Evolutionary conservation across 2,888 invertebrate genomes (phyloP).

Genomic region (Nephrotoma flavescens): DNA sequence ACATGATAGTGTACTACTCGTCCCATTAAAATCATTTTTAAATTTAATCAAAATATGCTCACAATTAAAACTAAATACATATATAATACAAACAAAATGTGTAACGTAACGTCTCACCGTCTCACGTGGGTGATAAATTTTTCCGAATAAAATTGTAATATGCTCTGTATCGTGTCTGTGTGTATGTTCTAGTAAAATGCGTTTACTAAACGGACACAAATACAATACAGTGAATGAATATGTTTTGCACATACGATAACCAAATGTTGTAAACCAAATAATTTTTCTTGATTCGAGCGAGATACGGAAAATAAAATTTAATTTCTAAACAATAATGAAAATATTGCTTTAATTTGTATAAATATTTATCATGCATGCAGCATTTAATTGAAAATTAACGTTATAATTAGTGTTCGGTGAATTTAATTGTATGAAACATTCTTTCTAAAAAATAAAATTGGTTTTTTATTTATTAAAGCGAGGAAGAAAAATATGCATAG

Average conservation of each 20-base stretch:
- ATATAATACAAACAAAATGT: not conserved
- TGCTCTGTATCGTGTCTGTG: not conserved
- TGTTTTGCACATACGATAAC: not conserved
- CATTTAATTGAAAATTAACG: not conserved
- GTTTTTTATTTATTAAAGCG: not conserved
- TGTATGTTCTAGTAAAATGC: not conserved
- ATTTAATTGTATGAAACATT: not conserved
- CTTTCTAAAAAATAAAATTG: not conserved
- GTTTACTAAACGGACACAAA: not conserved
- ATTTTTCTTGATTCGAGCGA: not conserved
- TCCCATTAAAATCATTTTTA: not conserved
- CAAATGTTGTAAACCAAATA: not conserved
- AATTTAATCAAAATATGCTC: not conserved
- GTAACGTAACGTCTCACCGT: not conserved
- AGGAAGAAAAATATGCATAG: not conserved
- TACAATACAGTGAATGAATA: not conserved
- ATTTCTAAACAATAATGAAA: not conserved
- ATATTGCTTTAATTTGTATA: not conserved
- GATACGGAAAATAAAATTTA: not conserved
- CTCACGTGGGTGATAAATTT: not conserved
- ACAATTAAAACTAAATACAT: not conserved
- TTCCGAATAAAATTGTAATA: not conserved
- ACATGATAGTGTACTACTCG: too few relatives aligned
- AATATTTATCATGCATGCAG: not conserved
- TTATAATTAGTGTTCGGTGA: not conserved